Conservation (phyloP, 2,888 invertebrate genomes). For the Brachylomia viminalis region DNA sequence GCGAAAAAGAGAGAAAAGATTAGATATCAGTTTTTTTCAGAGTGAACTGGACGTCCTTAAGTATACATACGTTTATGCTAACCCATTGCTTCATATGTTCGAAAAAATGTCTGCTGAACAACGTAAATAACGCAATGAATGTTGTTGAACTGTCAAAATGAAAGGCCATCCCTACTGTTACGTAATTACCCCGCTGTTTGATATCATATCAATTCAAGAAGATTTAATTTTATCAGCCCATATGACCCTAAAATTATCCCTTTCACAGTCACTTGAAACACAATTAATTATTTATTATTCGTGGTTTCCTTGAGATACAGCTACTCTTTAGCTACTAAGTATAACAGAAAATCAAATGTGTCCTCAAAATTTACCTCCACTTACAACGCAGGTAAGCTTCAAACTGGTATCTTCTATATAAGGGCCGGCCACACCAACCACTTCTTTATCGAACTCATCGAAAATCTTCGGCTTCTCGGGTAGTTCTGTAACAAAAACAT, state of each 20-base stretch:
- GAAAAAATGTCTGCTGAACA: too few species aligned
- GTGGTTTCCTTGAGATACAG: not conserved
- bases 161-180: too few species aligned
- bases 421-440: constrained; percentile 92
- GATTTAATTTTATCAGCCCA: not conserved
- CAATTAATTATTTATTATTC: not conserved
- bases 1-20: not conserved
- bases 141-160: too few species aligned
- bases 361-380: constrained; percentile 91
- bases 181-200: too few species aligned
- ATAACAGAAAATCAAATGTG: not conserved
- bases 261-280: too few species aligned
- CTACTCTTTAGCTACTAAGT: not conserved
- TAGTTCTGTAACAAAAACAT: constrained; percentile 91
- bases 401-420: constrained; percentile 93
- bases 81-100: too few species aligned
- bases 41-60: not conserved
- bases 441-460: constrained; percentile 92
- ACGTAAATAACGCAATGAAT: too few species aligned
- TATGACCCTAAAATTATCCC: not conserved
- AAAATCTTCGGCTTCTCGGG: constrained; percentile 94
- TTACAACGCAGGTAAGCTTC: constrained; percentile 93
- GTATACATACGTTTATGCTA: not conserved
- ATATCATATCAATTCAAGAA: not conserved
- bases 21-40: not conserved